Evolutionary conservation across 37 sponge, comb jelly and placozoan species (phyloP), one percentile per base, ranked within the genome.

Genomic region (Halichondria panicea): DNA sequence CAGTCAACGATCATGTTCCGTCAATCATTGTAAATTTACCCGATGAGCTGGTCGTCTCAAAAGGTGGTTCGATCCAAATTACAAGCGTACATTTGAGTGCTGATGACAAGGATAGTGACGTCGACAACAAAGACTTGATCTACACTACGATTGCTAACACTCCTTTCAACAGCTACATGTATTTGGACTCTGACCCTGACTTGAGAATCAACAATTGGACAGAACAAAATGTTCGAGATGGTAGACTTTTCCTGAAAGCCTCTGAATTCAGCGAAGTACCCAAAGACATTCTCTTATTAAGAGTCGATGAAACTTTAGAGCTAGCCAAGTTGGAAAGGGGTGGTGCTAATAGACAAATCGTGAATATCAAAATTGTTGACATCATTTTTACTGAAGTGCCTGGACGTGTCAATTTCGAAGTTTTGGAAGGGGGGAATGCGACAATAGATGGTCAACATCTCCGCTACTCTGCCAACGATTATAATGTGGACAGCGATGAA

Each of bases 1-100:
- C 77, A 28, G 68, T 77, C 39, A 88, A 88, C 37, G 66, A 88
- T 42, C 43, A 77, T 30, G n/a, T 27, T 39, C 88, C 88, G 1
- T 55, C 28, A 11, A 22, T 56, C 24, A n/a, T n/a, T n/a, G 27
- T 40, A 1, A 39, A 24, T 43, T n/a, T 28, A 18, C 39, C 22
- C 0, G 36, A 27, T 13, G 28, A 9, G 0, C n/a, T 61, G 4
- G 44, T 59, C 8, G 61, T 86, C 0, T 36, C 36, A 32, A 43
- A 74, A 25, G 74, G 80, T 7, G 68, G 62, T 3, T 30, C 41
- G 18, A 52, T 44, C 28, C 40, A 46, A 31, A 74, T 80, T 54
- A 37, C 73, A 8, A 18, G 43, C 43, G 0, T 6, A 0, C 9
- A 38, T 15, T 54, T 86, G 31, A 11, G 8, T 22, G 74, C 56